Base-by-base conservation (phyloP, 1,140 invertebrate species). In the Macrotrachela quadricornifera region DNA sequence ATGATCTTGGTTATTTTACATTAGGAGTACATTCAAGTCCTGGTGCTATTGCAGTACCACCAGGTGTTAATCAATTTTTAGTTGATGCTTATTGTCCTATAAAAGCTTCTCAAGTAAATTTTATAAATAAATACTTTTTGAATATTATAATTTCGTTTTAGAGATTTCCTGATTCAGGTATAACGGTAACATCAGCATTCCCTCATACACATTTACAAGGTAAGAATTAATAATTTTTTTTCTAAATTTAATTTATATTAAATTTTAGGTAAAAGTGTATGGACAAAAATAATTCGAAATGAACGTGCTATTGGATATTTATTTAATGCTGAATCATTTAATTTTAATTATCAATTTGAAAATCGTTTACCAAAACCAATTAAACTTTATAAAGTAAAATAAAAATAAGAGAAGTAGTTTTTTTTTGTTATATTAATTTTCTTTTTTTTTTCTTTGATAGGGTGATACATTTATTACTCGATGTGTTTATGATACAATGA, bases 341-440 rank as follows among this genome's bases (percentile, higher is more conserved):
- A 53, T 39, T 53, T 53, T 16, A 53, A 53, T 17, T 53, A 53
- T 43, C 51, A 53, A 37, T 46, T 39, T 36, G 30, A 11, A n/a
- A 46, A 53, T 48, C 6, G 30, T 12, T 21, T 47, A 4, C 46
- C 46, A 18, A 44, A 44, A 17, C 12, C 36, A 18, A 41, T 47
- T 40, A 38, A 39, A 47, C n/a, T 53, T 17, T 43, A 40, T 6
- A 46, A 46, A 11, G 51, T 53, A 53, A 47, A 16, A 1, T n/a
- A n/a, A n/a, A n/a, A n/a, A n/a, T n/a, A n/a, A n/a, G n/a, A n/a
- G n/a, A n/a, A n/a, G n/a, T n/a, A n/a, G n/a, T n/a, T n/a, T n/a
- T n/a, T n/a, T n/a, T n/a, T n/a, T n/a, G n/a, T n/a, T n/a, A n/a
- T n/a, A n/a, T n/a, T n/a, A 30, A 30, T 30, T 30, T 4, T 30